Evolutionary conservation across 1,140 invertebrate genomes (phyloP), one percentile per base, ranked within the genome.

Genomic region (Drosophila ogumai): DNA sequence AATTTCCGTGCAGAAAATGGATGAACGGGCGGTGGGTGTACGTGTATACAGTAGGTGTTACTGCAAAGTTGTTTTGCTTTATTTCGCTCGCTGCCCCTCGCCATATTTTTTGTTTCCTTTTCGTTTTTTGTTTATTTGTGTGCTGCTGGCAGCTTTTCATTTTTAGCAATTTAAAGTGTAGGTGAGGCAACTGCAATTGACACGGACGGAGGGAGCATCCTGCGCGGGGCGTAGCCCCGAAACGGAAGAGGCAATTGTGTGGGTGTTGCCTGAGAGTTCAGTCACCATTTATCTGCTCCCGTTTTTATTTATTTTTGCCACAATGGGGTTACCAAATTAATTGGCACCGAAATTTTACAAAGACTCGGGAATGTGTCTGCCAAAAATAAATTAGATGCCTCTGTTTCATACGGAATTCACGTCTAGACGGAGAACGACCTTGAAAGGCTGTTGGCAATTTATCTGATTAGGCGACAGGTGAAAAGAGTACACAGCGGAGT

Each of bases 141-240:
- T 58, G 63, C 74, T 81, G 46, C 78, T 79, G 82, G 82, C 79
- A 81, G 79, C 82, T 82, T 85, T 85, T 87, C 75, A 86, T 85
- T 87, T 85, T 85, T 86, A 67, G 68, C 75, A 86, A 82, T 86
- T 86, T 82, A 86, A 86, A 87, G 75, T 86, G 82, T 75, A 87
- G 82, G 82, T 82, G 82, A 87, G 82, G 65, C 79, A 75, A 87
- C 79, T 86, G 82, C 82, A 86, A 86, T 86, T 86, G 82, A 86
- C 82, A 86, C 82, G 82, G 69, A 81, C 79, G 79, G 79, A 81
- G 75, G 81, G 68, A 79, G 61, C 79, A 79, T 75, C 60, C 65
- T 64, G 81, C n/a, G 57, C 34, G 49, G 52, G 43, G 66, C 15
- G 46, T 54, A 46, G 74, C 63, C 59, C 59, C 40, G 57, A 75